These are phyloP conservation scores for Lucifuga dentata DNA, from an alignment of 2,113 vertebrate species.

Conservation along the genomic window DNA sequence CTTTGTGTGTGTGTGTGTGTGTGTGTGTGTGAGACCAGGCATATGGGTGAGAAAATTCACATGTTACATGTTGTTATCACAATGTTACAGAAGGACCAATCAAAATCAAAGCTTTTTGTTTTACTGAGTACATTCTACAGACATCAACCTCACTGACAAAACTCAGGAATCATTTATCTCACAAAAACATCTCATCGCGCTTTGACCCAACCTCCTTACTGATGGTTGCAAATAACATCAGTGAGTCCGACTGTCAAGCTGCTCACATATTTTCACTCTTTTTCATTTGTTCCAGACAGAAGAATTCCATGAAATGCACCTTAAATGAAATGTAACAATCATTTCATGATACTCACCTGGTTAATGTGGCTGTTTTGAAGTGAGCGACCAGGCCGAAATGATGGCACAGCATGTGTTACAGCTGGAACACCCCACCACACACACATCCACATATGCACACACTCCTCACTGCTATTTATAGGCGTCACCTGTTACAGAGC, in stretches of 20 bases:
- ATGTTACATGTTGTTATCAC: no score
- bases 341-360: constrained; percentile 34
- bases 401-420: constrained; percentile 18
- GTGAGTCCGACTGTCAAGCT: neutral
- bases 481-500: constrained; percentile 62
- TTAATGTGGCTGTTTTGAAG: constrained; percentile 12
- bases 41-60: no score
- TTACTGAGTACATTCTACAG: no score
- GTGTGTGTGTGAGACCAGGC: no score
- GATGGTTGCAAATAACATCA: neutral
- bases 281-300: neutral
- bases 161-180: no score
- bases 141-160: no score
- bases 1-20: no score
- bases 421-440: constrained; percentile 9
- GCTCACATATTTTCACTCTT: neutral
- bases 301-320: neutral
- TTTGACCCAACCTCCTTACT: neutral
- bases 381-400: constrained; percentile 27
- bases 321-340: neutral
- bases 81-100: no score
- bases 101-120: no score
- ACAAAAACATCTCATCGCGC: neutral
- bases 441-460: constrained; percentile 31
- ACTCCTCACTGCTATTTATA: constrained; percentile 51